Evolutionary conservation across 2,113 vertebrate species (phyloP).

Genomic region (Nothobranchius kuhntae): DNA sequence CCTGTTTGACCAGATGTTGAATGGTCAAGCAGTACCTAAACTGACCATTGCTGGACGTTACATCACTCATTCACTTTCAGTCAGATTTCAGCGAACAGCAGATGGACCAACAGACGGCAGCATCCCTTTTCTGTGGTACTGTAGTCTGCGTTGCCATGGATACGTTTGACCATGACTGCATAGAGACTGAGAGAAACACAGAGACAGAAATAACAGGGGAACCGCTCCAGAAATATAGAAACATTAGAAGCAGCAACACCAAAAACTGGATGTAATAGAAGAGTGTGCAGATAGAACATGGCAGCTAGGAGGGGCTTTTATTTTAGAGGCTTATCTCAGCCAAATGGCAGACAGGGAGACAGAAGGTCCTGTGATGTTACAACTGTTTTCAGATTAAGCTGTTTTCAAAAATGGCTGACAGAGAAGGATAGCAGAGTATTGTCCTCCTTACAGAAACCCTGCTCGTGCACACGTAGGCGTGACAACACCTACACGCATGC

Average conservation of each 20-base stretch:
- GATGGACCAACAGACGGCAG: slow-evolving; percentile 32
- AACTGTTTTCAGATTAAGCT: slow-evolving; percentile 60
- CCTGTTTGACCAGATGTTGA: no score
- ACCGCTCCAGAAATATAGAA: slow-evolving; percentile 1
- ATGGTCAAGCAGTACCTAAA: no score
- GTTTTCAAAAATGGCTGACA: slow-evolving; percentile 45
- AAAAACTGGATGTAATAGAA: slow-evolving; percentile 23
- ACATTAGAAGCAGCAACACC: background rate
- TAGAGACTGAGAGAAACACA: slow-evolving; percentile 10
- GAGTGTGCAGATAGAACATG: slow-evolving; percentile 45
- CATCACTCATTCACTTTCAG: slow-evolving; percentile 1
- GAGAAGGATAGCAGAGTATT: background rate
- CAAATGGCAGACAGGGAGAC: slow-evolving; percentile 54
- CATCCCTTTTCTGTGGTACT: slow-evolving; percentile 13
- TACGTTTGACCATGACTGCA: slow-evolving; percentile 40
- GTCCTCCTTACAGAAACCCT: background rate
- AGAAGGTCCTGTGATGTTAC: slow-evolving; percentile 39
- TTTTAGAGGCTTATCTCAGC: slow-evolving; percentile 46
- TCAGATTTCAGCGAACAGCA: slow-evolving; percentile 19
- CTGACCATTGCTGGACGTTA: no score
- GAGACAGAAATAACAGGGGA: slow-evolving; percentile 30
- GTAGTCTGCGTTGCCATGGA: slow-evolving; percentile 63
- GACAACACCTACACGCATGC: background rate
- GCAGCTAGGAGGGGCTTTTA: slow-evolving; percentile 43
- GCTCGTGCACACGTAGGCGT: background rate